These are phyloP conservation scores for Dendrolimus pini DNA, from an alignment of 2,888 invertebrate species.

Conservation along the genomic window DNA sequence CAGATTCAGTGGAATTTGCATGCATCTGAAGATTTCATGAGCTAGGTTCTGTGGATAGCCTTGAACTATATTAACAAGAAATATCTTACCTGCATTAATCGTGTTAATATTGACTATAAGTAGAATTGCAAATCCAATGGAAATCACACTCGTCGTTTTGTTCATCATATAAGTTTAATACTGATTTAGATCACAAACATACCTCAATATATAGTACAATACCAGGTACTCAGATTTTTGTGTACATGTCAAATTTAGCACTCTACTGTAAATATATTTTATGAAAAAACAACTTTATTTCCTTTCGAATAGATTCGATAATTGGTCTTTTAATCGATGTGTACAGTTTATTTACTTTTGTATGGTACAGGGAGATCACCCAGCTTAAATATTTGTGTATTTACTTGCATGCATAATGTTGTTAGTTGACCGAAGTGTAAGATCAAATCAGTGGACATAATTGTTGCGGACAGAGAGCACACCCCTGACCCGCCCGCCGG, in stretches of 20 bases:
- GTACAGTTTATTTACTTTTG: neutral
- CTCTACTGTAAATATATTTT: neutral
- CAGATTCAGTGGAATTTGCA: too few relatives aligned
- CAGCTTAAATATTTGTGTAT: neutral
- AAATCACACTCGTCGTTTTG: conserved; percentile 21
- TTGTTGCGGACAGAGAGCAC: too few relatives aligned
- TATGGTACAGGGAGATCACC: neutral
- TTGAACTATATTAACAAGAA: neutral
- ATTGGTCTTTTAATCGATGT: neutral
- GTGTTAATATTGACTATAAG: conserved; percentile 13
- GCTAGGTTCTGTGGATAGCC: too few relatives aligned
- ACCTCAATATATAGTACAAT: conserved; percentile 16
- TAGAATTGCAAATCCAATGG: conserved; percentile 17
- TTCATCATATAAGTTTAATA: conserved; percentile 5
- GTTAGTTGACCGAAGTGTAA: neutral
- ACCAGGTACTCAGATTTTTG: neutral
- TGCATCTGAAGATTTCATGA: too few relatives aligned
- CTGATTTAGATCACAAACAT: conserved; percentile 9
- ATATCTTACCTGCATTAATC: conserved; percentile 24
- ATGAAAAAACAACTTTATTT: neutral
- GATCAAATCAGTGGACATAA: neutral
- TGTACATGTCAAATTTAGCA: conserved; percentile 13
- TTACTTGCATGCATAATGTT: neutral
- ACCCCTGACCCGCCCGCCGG: too few relatives aligned
- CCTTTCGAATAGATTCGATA: neutral